Evolutionary conservation across 2,113 vertebrate genomes (phyloP), one percentile per base, ranked within the genome.

Genomic region (Pedionomus torquatus): DNA sequence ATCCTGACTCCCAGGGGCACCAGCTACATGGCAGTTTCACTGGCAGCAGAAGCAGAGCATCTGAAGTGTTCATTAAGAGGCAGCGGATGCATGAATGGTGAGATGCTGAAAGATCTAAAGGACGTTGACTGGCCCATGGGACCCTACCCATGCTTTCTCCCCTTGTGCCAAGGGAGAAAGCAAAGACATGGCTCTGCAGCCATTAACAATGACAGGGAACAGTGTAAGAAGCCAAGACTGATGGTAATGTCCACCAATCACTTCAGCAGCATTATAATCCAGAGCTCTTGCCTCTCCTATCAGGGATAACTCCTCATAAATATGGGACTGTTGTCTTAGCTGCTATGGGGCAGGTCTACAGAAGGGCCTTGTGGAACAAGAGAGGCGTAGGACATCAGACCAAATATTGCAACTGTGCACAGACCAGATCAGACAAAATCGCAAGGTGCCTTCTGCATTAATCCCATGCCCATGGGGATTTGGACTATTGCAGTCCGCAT

Each of bases 81-180:
- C 8, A 13, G 61, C 19, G 33, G 74, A 92, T 46, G 61, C 23
- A 11, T 5, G 21, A 63, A 20, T 3, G 23, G 54, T 28, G 71
- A n/a, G 49, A 31, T 0, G 3, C 30, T 37, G 58, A 7, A 25
- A 25, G 12, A 18, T n/a, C 44, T n/a, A 5, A 20, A 18, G 11
- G 30, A 20, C 11, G 17, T 2, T 33, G 65, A 65, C 31, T 0
- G 2, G 23, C 33, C 26, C 1, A 2, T 5, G 31, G 19, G 17
- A 41, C 23, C 30, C 21, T 46, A 10, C 4, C 3, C n/a, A n/a
- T n/a, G n/a, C n/a, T n/a, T n/a, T n/a, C n/a, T n/a, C n/a, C n/a
- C 18, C 43, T n/a, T 64, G 35, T 37, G 8, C 13, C 14, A 23
- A 33, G 46, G 41, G 8, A 64, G 31, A 10, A 60, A 65, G 33